A percentile compares a stretch with the other conserved stretches of the same genome.
Evolutionary conservation across 2,113 vertebrate genomes (phyloP).

Genomic region (Rhea americana): DNA sequence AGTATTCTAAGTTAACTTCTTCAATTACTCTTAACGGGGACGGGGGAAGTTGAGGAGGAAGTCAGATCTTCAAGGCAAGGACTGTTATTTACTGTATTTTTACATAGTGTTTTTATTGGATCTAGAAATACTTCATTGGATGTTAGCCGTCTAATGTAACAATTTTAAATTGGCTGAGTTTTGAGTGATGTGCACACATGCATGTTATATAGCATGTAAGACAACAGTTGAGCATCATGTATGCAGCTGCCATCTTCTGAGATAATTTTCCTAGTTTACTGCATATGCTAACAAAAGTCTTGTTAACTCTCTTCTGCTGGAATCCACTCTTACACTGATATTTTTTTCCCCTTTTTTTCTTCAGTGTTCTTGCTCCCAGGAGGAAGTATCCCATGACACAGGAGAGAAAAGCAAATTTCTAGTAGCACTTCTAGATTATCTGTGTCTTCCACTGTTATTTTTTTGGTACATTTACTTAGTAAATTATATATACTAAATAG

Average conservation of each 20-base stretch:
- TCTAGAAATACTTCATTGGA: rapidly evolving
- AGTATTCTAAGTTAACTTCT: conserved; percentile 4
- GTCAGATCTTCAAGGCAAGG: not conserved
- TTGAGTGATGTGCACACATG: not conserved
- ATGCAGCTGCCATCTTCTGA: not conserved
- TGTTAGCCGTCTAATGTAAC: not conserved
- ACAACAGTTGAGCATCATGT: rapidly evolving
- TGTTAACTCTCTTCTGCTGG: not conserved
- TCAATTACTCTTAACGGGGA: not conserved
- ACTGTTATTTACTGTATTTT: not conserved
- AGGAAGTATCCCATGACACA: not conserved
- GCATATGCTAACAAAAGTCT: rapidly evolving
- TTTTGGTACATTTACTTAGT: not conserved
- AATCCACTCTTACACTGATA: not conserved
- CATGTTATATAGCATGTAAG: not conserved
- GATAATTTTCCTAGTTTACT: not conserved
- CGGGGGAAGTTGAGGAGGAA: not conserved
- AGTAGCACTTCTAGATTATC: not conserved
- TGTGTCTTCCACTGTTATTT: not conserved
- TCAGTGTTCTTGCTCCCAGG: not conserved
- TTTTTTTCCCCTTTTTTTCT: not conserved
- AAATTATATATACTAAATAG: not conserved
- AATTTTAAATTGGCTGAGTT: not conserved
- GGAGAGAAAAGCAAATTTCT: not conserved
- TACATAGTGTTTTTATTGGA: not conserved